Conservation (phyloP, 2,888 invertebrate genomes). For the Eilema griseolum region DNA sequence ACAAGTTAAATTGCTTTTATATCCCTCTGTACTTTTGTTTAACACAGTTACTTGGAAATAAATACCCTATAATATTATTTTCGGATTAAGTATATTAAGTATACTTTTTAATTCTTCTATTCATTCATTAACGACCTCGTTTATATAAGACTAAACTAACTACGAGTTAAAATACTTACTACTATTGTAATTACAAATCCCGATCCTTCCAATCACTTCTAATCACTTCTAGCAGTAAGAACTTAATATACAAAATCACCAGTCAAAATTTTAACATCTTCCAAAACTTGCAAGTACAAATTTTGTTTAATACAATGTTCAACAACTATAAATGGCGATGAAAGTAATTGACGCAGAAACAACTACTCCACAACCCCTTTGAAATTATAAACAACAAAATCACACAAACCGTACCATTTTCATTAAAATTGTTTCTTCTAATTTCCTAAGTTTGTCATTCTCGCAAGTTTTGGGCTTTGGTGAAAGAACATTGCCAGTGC, state of each 20-base stretch:
- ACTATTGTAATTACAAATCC: not conserved
- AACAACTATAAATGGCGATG: constrained; percentile 25
- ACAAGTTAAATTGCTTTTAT: constrained; percentile 53
- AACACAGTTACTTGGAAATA: not conserved
- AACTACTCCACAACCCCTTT: constrained; percentile 35
- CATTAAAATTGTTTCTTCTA: constrained; percentile 51
- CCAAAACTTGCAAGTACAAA: constrained; percentile 27
- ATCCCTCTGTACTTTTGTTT: constrained; percentile 20
- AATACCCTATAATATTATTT: not conserved
- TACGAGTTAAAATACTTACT: not conserved
- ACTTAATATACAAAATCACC: not conserved
- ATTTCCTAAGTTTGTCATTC: constrained; percentile 58
- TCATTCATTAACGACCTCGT: not conserved
- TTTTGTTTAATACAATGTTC: constrained; percentile 31
- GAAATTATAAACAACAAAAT: constrained; percentile 41
- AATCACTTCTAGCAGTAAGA: not conserved
- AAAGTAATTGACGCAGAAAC: constrained; percentile 32
- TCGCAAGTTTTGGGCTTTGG: constrained; percentile 46
- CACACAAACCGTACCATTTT: constrained; percentile 39
- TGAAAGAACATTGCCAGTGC: constrained; percentile 43
- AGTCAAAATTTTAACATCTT: constrained; percentile 24
- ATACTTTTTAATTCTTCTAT: too few relatives aligned
- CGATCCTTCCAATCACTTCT: not conserved
- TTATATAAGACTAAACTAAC: not conserved
- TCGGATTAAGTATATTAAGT: not conserved